Conservation (phyloP, 2,888 invertebrate genomes). For the Amiota communis region DNA sequence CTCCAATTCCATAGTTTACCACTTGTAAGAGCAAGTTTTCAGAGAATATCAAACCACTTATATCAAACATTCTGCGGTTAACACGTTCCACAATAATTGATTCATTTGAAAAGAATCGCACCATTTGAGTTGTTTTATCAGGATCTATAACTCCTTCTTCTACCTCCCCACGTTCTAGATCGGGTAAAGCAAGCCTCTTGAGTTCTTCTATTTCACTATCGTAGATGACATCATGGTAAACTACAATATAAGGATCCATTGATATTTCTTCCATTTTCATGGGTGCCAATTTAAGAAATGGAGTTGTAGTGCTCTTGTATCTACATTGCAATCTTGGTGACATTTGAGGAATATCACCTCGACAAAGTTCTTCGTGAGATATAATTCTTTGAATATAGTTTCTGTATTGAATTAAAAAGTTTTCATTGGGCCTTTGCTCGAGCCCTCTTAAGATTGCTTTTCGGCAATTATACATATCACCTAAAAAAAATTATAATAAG, state of each 20-base stretch:
- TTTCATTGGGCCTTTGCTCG: too few species aligned
- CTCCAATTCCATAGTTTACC: slow-evolving; percentile 43
- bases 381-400: neutral
- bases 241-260: slow-evolving; percentile 39
- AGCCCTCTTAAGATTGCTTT: neutral
- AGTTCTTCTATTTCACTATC: slow-evolving; percentile 34
- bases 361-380: slow-evolving; percentile 47
- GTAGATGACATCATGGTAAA: slow-evolving; percentile 43
- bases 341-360: slow-evolving; percentile 43
- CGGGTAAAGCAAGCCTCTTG: slow-evolving; percentile 2
- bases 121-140: neutral
- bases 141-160: neutral
- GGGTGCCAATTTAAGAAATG: slow-evolving; percentile 44
- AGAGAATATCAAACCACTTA: slow-evolving; percentile 42
- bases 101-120: neutral
- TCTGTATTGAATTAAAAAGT: neutral
- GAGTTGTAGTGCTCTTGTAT: slow-evolving; percentile 4
- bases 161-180: neutral
- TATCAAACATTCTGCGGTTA: slow-evolving; percentile 36
- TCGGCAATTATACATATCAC: neutral
- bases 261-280: slow-evolving; percentile 44
- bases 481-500: too few species aligned
- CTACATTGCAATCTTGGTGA: slow-evolving; percentile 36
- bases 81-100: slow-evolving; percentile 17
- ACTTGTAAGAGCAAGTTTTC: slow-evolving; percentile 11